Percentiles rank a stretch among this genome's conserved stretches.
Evolutionary conservation across 2,797 vertebrate genomes (phyloP).

Genomic region (Synaphobranchus kaupii): DNA sequence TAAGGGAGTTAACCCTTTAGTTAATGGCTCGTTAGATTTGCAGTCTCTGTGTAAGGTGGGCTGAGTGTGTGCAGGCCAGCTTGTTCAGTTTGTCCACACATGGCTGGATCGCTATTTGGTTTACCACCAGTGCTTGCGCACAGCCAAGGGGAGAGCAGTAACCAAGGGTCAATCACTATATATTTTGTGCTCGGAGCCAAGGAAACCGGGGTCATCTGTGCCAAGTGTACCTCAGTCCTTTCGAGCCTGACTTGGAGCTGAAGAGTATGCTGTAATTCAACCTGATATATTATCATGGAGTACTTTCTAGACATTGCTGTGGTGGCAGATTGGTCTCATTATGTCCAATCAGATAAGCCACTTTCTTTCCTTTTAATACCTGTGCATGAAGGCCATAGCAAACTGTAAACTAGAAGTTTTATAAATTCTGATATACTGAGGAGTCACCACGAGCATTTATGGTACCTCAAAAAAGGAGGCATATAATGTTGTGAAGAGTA

Average conservation of each 20-base stretch:
- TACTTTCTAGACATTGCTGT: not conserved
- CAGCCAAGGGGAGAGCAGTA: not conserved
- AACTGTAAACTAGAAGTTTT: too few relatives aligned
- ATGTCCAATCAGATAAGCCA: too few relatives aligned
- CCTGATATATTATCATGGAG: not conserved
- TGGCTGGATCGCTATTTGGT: not conserved
- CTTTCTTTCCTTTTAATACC: too few relatives aligned
- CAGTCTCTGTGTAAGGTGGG: not conserved
- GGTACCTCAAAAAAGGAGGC: too few relatives aligned
- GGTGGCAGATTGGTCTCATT: too few relatives aligned
- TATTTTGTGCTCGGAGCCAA: slow-evolving; percentile 5
- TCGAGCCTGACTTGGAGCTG: not conserved
- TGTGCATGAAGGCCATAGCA: too few relatives aligned
- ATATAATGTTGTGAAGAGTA: too few relatives aligned
- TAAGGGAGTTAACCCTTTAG: not conserved
- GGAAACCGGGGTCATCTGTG: not conserved
- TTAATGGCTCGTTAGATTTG: not conserved
- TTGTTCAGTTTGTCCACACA: not conserved
- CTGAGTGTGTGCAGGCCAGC: not conserved
- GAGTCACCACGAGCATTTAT: too few relatives aligned
- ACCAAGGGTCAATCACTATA: not conserved
- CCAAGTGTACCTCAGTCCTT: not conserved
- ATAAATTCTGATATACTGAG: too few relatives aligned
- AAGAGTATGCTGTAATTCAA: not conserved
- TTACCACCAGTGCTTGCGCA: not conserved